phyloP scores from a whole-genome alignment of 2,113 vertebrate genomes.

The Phylloscopus trochiloides region DNA sequence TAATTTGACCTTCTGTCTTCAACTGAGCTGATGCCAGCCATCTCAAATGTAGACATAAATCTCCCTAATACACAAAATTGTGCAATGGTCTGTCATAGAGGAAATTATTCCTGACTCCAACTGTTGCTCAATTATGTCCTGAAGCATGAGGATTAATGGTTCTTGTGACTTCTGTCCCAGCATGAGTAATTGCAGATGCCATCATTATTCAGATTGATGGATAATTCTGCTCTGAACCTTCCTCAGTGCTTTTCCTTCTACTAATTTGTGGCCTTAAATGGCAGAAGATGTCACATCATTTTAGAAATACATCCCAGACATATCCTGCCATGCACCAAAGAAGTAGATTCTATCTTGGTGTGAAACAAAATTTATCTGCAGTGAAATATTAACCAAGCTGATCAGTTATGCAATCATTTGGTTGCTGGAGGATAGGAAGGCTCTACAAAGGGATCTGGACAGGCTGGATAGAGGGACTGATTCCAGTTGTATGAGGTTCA shows the following conservation, averaged over 20 bases:
- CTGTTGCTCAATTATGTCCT: slow-evolving; percentile 47
- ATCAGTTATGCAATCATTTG: neutral
- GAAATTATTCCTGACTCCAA: slow-evolving; percentile 44
- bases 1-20: neutral
- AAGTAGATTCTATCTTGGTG: neutral
- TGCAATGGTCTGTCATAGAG: neutral
- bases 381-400: neutral
- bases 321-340: neutral
- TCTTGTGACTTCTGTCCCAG: slow-evolving; percentile 31
- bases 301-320: neutral
- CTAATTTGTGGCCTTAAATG: neutral
- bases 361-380: neutral
- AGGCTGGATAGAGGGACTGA: neutral
- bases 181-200: slow-evolving; percentile 4
- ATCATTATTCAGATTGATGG: neutral
- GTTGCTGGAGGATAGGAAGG: neutral
- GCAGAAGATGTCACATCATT: neutral
- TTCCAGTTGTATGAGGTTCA: neutral
- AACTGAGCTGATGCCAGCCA: neutral
- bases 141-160: neutral
- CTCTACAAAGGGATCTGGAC: neutral
- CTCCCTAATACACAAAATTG: neutral
- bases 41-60: neutral
- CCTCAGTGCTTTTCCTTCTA: neutral
- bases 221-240: neutral